Base-by-base conservation (phyloP, 2,797 vertebrate genomes). In the Taeniopygia guttata region DNA sequence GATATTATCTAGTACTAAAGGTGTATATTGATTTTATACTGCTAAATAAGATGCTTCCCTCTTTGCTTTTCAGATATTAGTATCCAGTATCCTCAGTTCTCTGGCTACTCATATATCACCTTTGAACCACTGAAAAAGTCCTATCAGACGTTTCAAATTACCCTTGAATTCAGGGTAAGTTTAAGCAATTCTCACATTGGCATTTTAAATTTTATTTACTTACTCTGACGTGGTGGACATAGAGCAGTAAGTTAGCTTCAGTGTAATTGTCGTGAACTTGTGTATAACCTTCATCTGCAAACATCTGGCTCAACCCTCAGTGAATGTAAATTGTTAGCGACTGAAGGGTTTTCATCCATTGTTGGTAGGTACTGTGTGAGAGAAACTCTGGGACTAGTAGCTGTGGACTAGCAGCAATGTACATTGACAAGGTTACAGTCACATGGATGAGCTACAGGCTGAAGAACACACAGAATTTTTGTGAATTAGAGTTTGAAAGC, bases 51-150 rank as follows among this genome's bases (percentile, higher is more conserved):
- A 34, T 67, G 43, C 26, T 96, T 87, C 45, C 54, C 18, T 93
- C 87, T 87, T 94, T 91, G 54, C 34, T 94, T 94, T 96, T 91
- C 97, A 99, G 99, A 97, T 91, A 81, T 99, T 87, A 77, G 77
- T 11, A 98, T 99, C 67, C 98, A 98, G 93, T 99, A 99, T 96
- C 99, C 99, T 60, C 98, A 98, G 95, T 99, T 99, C 93, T 98
- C 97, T 55, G 99, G 99, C 36, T 98, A 98, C 93, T 99, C 99
- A 43, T 99, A 99, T 79, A 97, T 99, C 96, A 99, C 98, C 55
- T 99, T 99, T 97, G 99, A 99, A 94, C 99, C 99, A 7, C 97
- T 99, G 96, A 99, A 99, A 97, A 99, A 99, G 93, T 99, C 99
- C 32, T 99, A 99, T 90, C 99, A 99, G 97, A 98, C 97, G 16